A percentile compares a stretch with the other conserved stretches of the same genome.
Evolutionary conservation across 2,797 vertebrate species (phyloP).

Genomic region (Poeciliopsis presidionis): DNA sequence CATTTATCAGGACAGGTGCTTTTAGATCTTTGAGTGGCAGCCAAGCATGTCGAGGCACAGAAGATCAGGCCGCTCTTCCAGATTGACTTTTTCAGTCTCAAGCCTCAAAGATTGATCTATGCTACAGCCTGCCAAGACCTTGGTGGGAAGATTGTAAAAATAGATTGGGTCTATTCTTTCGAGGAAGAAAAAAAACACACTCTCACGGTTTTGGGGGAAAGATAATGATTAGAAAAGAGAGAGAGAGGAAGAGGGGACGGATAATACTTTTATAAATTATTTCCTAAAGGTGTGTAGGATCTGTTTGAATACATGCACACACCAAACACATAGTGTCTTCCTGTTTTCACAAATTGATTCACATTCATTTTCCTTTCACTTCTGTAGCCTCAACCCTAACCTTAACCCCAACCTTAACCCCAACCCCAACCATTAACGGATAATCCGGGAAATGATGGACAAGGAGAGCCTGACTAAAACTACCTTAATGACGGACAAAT

Average conservation of each 20-base stretch:
- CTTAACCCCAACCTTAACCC: too few relatives aligned
- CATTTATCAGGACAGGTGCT: constrained; percentile 47
- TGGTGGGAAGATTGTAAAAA: constrained; percentile 47
- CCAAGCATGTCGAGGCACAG: constrained; percentile 40
- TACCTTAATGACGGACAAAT: too few relatives aligned
- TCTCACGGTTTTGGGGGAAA: constrained; percentile 23
- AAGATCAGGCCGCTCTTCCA: constrained; percentile 40
- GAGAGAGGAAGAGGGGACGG: constrained; percentile 30
- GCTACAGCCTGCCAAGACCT: constrained; percentile 39
- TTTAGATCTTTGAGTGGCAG: constrained; percentile 52
- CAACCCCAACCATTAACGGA: too few relatives aligned
- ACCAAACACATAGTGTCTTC: background rate
- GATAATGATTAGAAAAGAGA: constrained; percentile 30
- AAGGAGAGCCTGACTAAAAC: too few relatives aligned
- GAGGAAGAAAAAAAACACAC: constrained; percentile 35
- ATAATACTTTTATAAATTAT: constrained; percentile 46
- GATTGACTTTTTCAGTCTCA: constrained; percentile 61
- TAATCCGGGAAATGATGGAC: too few relatives aligned
- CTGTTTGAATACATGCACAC: background rate
- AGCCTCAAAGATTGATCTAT: constrained; percentile 54
- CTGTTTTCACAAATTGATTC: background rate
- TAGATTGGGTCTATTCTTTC: constrained; percentile 60
- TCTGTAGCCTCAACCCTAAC: too few relatives aligned
- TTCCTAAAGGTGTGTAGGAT: constrained; percentile 25
- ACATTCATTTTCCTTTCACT: background rate